Percentiles rank a stretch among this genome's conserved stretches.
phyloP scores from a whole-genome alignment of 1,140 invertebrate species.

The Anastrepha obliqua region DNA sequence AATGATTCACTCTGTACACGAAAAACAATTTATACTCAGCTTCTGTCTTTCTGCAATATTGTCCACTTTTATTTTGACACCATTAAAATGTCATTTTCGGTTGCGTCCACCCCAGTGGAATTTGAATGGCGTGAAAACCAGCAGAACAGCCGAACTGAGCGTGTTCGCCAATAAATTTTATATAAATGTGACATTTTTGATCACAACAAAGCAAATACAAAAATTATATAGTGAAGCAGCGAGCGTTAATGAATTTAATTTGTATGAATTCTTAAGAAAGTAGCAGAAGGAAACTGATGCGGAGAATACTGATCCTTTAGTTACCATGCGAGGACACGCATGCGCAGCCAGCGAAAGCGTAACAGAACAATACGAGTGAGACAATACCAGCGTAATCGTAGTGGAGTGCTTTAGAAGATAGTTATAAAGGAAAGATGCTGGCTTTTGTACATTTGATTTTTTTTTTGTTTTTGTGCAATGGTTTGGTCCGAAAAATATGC shows the following conservation, averaged over 20 bases:
- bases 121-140: neutral
- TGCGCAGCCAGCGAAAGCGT: constrained; percentile 25
- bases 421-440: constrained; percentile 32
- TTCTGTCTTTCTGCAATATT: neutral
- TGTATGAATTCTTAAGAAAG: neutral
- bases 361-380: neutral
- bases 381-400: neutral
- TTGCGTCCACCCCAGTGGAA: constrained; percentile 38
- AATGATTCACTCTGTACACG: neutral
- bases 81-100: constrained; percentile 56
- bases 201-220: constrained; percentile 53
- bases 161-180: constrained; percentile 54
- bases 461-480: neutral
- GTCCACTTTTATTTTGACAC: constrained; percentile 47
- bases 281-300: neutral
- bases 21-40: neutral
- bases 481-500: neutral
- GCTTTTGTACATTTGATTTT: constrained; percentile 1
- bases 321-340: constrained; percentile 49
- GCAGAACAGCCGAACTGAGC: neutral
- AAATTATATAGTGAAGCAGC: neutral
- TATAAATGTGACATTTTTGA: constrained; percentile 56
- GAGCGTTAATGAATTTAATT: constrained; percentile 9
- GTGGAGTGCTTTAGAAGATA: constrained; percentile 22
- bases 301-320: constrained; percentile 39